These are phyloP conservation scores for Limnothrissa miodon DNA, from an alignment of 2,113 vertebrate species.

Conservation along the genomic window DNA sequence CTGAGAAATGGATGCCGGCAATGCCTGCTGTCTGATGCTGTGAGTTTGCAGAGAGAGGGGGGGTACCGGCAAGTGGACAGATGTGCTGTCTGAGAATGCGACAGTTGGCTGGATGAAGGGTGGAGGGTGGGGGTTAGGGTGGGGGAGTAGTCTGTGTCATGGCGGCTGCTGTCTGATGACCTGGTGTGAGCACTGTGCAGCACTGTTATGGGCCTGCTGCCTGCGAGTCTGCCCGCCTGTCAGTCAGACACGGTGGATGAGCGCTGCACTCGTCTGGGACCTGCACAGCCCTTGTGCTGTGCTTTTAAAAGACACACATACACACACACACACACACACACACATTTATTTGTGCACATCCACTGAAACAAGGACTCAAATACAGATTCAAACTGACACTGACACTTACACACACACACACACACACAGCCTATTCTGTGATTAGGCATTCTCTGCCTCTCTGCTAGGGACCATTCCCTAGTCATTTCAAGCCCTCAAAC, in stretches of 20 bases:
- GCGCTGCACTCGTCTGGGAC: constrained; percentile 6
- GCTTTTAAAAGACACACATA: constrained; percentile 13
- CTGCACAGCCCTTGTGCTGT: constrained; percentile 17
- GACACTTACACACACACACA: constrained; percentile 25
- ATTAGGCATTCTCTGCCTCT: constrained; percentile 11
- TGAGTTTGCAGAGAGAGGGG: background rate
- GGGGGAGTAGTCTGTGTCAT: background rate
- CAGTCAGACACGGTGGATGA: constrained; percentile 57
- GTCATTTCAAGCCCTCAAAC: constrained; percentile 41
- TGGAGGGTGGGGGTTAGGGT: background rate
- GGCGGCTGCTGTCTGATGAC: constrained; percentile 57
- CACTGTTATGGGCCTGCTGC: constrained; percentile 8
- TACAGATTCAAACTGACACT: background rate
- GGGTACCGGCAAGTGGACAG: constrained; percentile 49
- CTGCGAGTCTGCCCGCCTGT: constrained; percentile 44
- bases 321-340: background rate
- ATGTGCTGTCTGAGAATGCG: constrained; percentile 62
- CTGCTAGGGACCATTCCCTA: constrained; percentile 44
- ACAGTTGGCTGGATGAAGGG: constrained; percentile 27
- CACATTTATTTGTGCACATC: background rate
- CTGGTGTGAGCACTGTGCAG: constrained; percentile 27
- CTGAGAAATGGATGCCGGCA: constrained; percentile 4
- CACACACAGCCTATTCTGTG: constrained; percentile 8
- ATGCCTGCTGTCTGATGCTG: background rate
- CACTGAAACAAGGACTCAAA: constrained; percentile 37